Evolutionary conservation across 1,140 invertebrate genomes (phyloP).

Genomic region (Drosophila repleta): DNA sequence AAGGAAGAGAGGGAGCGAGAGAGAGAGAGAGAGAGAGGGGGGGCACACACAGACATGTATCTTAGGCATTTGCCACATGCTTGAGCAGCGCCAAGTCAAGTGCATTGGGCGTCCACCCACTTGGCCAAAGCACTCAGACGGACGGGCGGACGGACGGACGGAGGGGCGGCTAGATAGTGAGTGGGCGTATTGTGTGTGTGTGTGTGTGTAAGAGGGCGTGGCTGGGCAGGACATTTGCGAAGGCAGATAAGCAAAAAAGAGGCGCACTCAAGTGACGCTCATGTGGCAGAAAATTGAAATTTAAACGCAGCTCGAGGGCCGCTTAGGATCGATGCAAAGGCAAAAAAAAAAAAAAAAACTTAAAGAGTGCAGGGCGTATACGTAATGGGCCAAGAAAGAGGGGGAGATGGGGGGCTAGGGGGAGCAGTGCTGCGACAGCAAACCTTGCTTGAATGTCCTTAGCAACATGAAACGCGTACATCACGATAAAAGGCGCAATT

Average conservation of each 20-base stretch:
- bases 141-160: background rate
- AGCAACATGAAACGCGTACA: constrained; percentile 64
- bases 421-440: constrained; percentile 32
- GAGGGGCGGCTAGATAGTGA: background rate
- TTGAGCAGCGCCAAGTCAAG: constrained; percentile 73
- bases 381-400: background rate
- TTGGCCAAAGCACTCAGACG: constrained; percentile 25
- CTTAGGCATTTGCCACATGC: constrained; percentile 33
- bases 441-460: constrained; percentile 62
- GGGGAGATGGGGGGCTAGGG: background rate
- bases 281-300: constrained; percentile 81
- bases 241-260: constrained; percentile 56
- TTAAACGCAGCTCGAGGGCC: constrained; percentile 75
- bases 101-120: constrained; percentile 50
- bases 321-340: constrained; percentile 64
- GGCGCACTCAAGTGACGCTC: constrained; percentile 72
- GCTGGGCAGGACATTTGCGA: constrained; percentile 3
- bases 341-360: constrained; percentile 5
- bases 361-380: background rate
- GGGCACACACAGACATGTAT: constrained; percentile 8
- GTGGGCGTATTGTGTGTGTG: background rate
- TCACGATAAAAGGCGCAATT: constrained; percentile 59
- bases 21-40: constrained; percentile 7
- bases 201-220: background rate
- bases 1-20: background rate